A percentile compares a stretch with the other conserved stretches of the same genome.
Conservation (phyloP, 2,797 vertebrate genomes). For the Rhinophrynus dorsalis region DNA sequence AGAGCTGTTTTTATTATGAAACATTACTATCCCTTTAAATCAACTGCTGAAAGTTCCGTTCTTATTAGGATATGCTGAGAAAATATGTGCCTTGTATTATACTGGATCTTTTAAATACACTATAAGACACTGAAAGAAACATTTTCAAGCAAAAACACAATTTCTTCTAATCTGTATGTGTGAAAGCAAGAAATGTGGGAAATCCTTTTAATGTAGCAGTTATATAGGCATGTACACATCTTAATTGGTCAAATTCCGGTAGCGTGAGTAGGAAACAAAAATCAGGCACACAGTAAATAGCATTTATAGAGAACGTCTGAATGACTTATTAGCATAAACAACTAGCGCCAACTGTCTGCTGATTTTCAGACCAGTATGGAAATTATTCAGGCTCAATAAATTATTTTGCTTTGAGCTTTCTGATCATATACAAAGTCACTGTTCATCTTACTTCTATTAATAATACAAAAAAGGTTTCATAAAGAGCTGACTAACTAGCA, state of each 20-base stretch:
- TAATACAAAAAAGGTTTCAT: conserved; percentile 57
- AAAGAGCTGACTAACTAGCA: conserved; percentile 69
- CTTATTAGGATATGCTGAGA: too few relatives aligned
- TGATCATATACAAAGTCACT: conserved; percentile 63
- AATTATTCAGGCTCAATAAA: conserved; percentile 66
- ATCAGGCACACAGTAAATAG: not conserved
- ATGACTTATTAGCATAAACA: conserved; percentile 43
- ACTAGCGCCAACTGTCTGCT: conserved; percentile 55
- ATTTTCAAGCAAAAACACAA: too few relatives aligned
- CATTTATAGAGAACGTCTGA: conserved; percentile 6
- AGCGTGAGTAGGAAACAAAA: not conserved
- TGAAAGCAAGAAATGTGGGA: too few relatives aligned
- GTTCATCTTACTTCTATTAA: conserved; percentile 63
- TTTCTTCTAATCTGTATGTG: too few relatives aligned
- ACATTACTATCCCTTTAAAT: too few relatives aligned
- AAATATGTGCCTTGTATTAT: too few relatives aligned
- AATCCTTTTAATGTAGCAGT: too few relatives aligned
- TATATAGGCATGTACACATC: too few relatives aligned
- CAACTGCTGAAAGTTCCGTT: too few relatives aligned
- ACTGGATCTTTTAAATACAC: too few relatives aligned
- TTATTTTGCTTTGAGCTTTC: conserved; percentile 70
- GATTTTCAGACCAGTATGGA: conserved; percentile 61
- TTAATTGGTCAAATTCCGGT: conserved; percentile 7
- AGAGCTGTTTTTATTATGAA: too few relatives aligned
- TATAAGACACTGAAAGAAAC: too few relatives aligned